Evolutionary conservation across 2,797 vertebrate species (phyloP), one percentile per base, ranked within the genome.

Genomic region (Halcyon chelicuti): DNA sequence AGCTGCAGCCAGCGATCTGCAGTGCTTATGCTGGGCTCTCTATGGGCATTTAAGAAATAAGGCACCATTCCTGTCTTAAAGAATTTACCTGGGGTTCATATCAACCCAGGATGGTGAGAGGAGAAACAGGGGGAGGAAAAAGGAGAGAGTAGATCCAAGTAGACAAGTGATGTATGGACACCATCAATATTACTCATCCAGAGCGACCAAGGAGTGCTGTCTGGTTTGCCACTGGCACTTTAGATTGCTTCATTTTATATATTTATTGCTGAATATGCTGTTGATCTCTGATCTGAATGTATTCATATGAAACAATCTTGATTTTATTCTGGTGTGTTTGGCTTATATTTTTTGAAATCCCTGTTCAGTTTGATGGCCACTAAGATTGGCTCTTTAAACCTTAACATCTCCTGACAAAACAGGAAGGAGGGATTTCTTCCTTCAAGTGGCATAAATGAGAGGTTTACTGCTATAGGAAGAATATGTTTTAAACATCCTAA

Each of bases 341-440:
- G 63, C 46, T 66, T 20, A 2, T 68, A 9, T 70, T 68, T 79
- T 91, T 93, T 82, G 10, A 85, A 92, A 82, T 65, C 25, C 26
- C 46, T 37, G 19, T 82, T 93, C 51, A 28, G 55, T 89, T 86
- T 94, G 63, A 37, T 54, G 60, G 58, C 62, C 62, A 35, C 25
- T 40, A 40, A 70, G 67, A 51, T 22, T 49, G 39, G 49, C 65
- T 88, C 85, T 86, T 86, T 70, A 83, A 84, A 83, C 11, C 21
- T 80, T 54, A 88, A 58, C 35, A 78, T 86, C 47, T 58, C 35
- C 57, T 51, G 68, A 87, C n/a, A 83, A 89, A 89, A 65, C 9
- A 63, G 55, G 35, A 94, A 94, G 62, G 62, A 78, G 57, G 25
- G 63, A 63, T 82, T 93, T 94, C 70, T 93, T 88, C 62, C 85